These are phyloP conservation scores for Sylvilagus bachmani DNA, from an alignment of 2,113 vertebrate genomes.

Conservation along the genomic window DNA sequence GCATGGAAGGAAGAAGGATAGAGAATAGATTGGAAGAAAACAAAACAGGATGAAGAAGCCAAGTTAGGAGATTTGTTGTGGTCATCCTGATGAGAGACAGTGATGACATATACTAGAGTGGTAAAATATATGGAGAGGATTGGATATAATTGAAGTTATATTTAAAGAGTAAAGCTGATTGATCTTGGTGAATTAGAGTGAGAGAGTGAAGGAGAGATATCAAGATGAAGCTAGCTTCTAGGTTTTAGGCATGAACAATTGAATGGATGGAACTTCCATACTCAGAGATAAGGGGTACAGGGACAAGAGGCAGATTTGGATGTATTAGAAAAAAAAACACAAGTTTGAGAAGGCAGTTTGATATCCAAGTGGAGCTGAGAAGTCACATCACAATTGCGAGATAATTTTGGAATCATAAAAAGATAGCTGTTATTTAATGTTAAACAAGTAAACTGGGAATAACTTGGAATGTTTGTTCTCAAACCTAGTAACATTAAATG, in stretches of 20 bases:
- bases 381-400: not conserved
- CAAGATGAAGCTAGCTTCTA: not conserved
- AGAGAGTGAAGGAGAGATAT: not conserved
- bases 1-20: not conserved
- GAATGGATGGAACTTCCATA: not conserved
- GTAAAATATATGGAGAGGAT: not conserved
- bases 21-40: not conserved
- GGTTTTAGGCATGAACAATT: not conserved
- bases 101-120: not conserved
- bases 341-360: not conserved
- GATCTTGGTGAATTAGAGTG: not conserved
- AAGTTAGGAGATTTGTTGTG: not conserved
- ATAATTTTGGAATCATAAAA: not conserved
- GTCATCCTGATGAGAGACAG: not conserved
- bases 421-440: not conserved
- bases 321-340: not conserved
- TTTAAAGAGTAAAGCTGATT: not conserved
- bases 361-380: not conserved
- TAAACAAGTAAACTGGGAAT: not conserved
- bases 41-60: not conserved
- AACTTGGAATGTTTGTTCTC: not conserved
- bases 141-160: not conserved
- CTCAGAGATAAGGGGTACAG: not conserved
- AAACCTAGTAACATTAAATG: not conserved
- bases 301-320: not conserved